Evolutionary conservation across 2,797 vertebrate genomes (phyloP).

Genomic region (Acipenser oxyrinchus): DNA sequence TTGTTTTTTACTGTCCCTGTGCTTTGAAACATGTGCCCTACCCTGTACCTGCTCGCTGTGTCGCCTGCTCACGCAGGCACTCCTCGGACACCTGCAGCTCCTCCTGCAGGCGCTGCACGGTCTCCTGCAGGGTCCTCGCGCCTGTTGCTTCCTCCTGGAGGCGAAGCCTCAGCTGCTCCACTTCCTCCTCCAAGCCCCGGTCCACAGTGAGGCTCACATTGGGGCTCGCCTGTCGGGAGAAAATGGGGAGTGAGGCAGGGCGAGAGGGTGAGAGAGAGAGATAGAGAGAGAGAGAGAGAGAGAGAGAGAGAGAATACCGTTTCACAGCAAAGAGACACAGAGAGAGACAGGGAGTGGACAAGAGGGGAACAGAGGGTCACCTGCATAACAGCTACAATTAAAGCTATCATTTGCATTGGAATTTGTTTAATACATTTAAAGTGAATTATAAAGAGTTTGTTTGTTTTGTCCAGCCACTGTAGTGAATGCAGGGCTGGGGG

Average conservation of each 20-base stretch:
- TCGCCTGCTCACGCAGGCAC: constrained; percentile 50
- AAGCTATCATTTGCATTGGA: too few species aligned
- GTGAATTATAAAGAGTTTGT: too few species aligned
- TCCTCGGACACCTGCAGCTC: constrained; percentile 47
- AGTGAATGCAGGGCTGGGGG: too few species aligned
- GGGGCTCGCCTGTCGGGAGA: constrained; percentile 36
- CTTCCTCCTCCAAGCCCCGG: constrained; percentile 48
- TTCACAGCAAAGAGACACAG: too few species aligned
- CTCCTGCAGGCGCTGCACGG: constrained; percentile 24
- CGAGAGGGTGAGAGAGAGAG: constrained; percentile 16
- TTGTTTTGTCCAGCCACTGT: too few species aligned
- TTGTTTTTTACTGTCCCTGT: too few species aligned
- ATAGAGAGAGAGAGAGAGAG: constrained; percentile 17
- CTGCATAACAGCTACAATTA: too few species aligned
- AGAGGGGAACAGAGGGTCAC: too few species aligned
- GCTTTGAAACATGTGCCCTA: not conserved
- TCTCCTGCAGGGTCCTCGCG: constrained; percentile 42
- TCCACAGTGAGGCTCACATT: constrained; percentile 46
- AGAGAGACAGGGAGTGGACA: too few species aligned
- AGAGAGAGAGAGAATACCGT: not conserved
- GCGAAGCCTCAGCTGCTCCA: constrained; percentile 57
- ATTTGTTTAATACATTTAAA: too few species aligned
- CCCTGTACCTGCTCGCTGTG: constrained; percentile 61
- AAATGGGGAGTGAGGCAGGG: too few species aligned
- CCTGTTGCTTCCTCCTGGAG: constrained; percentile 60